phyloP scores from a whole-genome alignment of 2,888 invertebrate genomes.

The Petrophora chlorosata region DNA sequence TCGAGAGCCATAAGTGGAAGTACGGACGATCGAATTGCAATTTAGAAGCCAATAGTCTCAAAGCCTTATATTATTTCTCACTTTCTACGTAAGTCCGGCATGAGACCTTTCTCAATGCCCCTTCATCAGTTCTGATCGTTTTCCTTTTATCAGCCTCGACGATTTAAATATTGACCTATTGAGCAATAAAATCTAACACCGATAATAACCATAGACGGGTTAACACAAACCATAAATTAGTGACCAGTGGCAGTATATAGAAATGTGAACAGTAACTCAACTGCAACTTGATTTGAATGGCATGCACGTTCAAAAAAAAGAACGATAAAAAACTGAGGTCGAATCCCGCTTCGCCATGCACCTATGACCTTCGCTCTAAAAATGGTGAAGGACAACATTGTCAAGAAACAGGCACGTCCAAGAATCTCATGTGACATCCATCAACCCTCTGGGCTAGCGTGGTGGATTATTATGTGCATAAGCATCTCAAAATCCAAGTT shows the following conservation, averaged over 20 bases:
- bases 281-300: not conserved
- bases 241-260: not conserved
- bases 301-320: no score
- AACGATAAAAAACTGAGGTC: no score
- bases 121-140: not conserved
- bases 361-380: no score
- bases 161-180: not conserved
- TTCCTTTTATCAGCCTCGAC: not conserved
- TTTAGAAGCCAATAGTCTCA: not conserved
- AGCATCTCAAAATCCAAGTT: no score
- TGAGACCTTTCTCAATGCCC: not conserved
- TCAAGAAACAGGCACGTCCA: no score
- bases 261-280: not conserved
- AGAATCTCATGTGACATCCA: no score
- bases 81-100: not conserved
- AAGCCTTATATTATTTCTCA: not conserved
- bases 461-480: no score
- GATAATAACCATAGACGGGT: not conserved
- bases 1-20: not conserved
- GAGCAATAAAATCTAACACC: constrained; percentile 2
- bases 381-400: no score
- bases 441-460: no score
- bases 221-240: constrained; percentile 3
- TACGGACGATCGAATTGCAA: not conserved
- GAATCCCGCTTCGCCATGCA: no score